Evolutionary conservation across 2,113 vertebrate genomes (phyloP).

Genomic region (Riparia riparia): DNA sequence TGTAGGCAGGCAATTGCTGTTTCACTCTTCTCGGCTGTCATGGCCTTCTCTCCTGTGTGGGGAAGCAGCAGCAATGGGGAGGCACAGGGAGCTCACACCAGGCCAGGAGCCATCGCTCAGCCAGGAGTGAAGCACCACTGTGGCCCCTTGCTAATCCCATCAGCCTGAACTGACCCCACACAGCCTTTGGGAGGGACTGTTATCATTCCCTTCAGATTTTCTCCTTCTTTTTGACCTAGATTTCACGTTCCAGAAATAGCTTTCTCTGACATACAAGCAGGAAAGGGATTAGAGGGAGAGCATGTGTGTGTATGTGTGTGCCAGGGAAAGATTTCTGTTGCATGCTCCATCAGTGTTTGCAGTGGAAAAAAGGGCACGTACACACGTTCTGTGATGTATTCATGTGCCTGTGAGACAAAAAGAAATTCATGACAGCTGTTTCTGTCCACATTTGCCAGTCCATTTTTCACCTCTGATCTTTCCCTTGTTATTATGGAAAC

Average conservation of each 20-base stretch:
- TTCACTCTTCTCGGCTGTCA: neutral
- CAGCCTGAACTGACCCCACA: neutral
- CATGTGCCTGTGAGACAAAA: neutral
- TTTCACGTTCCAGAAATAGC: conserved; percentile 79
- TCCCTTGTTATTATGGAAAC: neutral
- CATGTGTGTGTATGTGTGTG: neutral
- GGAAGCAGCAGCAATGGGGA: neutral
- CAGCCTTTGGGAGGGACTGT: conserved; percentile 2
- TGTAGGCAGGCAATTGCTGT: neutral
- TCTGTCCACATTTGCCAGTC: neutral
- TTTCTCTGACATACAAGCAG: conserved; percentile 72
- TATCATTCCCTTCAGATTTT: conserved; percentile 32
- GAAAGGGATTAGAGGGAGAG: conserved; percentile 28
- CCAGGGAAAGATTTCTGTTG: neutral
- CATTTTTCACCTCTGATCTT: neutral
- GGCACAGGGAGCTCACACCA: neutral
- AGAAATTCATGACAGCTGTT: neutral
- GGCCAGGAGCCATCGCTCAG: neutral
- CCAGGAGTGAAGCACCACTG: neutral
- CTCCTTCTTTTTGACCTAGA: conserved; percentile 79
- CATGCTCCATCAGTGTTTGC: neutral
- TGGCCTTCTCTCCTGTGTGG: neutral
- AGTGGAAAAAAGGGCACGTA: neutral
- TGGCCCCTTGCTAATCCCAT: neutral
- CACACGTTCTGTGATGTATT: neutral